A percentile compares a stretch with the other conserved stretches of the same genome.
Conservation (phyloP, 2,888 invertebrate species). For the Cataglyphis albicans region DNA sequence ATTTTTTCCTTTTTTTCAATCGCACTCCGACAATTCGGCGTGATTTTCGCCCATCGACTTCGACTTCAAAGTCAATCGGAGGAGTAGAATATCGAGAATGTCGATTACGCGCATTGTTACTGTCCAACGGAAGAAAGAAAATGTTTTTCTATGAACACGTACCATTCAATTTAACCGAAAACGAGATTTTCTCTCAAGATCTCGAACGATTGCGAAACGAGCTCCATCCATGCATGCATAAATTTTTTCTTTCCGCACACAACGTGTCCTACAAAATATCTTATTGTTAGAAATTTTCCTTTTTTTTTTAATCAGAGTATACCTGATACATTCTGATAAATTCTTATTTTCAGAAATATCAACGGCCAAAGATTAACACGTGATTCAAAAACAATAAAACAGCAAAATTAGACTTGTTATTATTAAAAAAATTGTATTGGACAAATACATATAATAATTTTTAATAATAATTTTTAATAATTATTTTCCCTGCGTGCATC, state of each 20-base stretch:
- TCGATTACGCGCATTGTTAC: conserved; percentile 56
- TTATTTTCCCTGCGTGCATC: not conserved
- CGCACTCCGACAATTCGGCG: conserved; percentile 59
- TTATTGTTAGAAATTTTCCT: not conserved
- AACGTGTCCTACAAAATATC: conserved; percentile 13
- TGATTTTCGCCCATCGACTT: conserved; percentile 52
- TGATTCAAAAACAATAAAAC: not conserved
- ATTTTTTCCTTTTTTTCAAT: conserved; percentile 55
- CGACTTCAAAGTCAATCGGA: conserved; percentile 63
- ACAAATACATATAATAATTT: not conserved
- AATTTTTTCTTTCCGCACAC: not conserved
- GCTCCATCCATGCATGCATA: not conserved
- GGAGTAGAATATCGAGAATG: conserved; percentile 70
- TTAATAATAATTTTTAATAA: not conserved
- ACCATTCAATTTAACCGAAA: conserved; percentile 24
- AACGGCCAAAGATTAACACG: not conserved
- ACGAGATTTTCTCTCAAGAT: conserved; percentile 30
- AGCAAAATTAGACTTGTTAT: not conserved
- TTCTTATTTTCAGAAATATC: not conserved
- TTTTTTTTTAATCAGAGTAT: conserved; percentile 7
- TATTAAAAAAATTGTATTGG: not conserved
- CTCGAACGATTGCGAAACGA: conserved; percentile 8
- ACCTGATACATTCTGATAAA: not conserved
- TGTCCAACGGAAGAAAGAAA: conserved; percentile 30
- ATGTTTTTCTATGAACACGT: conserved; percentile 6